Conservation (phyloP, 2,888 invertebrate genomes). For the Allolobophora icterica region DNA sequence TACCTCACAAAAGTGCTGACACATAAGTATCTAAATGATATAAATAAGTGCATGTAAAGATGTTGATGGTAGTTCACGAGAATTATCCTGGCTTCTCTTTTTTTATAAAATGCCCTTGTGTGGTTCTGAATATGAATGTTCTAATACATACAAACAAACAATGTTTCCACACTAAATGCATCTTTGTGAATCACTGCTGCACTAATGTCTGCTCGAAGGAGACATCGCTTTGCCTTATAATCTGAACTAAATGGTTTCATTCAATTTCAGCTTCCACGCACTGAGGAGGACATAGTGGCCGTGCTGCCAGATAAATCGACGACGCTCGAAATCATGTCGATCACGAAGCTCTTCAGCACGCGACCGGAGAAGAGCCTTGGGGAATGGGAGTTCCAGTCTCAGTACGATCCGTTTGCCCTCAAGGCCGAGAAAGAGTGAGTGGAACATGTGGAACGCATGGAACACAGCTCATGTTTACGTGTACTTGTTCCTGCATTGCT, state of each 20-base stretch:
- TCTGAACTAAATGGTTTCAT: neutral
- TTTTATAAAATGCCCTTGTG: too few relatives aligned
- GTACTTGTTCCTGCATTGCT: neutral
- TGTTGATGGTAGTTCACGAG: too few relatives aligned
- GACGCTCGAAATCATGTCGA: conserved; percentile 61
- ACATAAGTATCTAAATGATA: too few relatives aligned
- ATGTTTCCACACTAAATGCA: neutral
- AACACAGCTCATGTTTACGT: neutral
- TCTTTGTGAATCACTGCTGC: neutral
- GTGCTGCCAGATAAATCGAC: conserved; percentile 57
- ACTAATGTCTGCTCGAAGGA: neutral
- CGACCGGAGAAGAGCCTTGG: conserved; percentile 59
- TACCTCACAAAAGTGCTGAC: too few relatives aligned
- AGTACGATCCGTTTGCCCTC: conserved; percentile 59
- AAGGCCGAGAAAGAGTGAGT: conserved; percentile 59
- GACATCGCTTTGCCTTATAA: neutral
- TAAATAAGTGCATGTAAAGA: too few relatives aligned
- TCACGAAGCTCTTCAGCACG: conserved; percentile 59
- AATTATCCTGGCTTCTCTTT: too few relatives aligned
- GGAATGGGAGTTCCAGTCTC: conserved; percentile 61
- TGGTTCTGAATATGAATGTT: neutral
- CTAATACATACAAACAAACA: neutral
- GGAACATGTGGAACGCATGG: neutral
- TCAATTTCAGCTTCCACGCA: conserved; percentile 39
- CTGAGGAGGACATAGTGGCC: conserved; percentile 58